Base-by-base conservation (phyloP, 2,888 invertebrate genomes). In the Noctua janthe region DNA sequence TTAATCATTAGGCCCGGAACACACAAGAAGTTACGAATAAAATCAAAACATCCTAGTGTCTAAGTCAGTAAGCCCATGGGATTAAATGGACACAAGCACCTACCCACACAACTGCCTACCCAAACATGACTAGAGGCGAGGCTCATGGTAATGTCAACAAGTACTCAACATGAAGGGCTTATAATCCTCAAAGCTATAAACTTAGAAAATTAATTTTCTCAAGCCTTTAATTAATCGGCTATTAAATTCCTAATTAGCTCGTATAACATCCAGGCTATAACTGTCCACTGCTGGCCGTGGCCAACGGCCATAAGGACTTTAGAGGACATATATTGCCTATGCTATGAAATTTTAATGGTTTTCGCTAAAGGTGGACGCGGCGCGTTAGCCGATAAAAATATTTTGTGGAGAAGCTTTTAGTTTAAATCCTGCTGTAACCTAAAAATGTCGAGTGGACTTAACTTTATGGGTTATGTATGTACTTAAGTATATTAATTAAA, bases 181-280 rank as follows among this genome's bases (percentile, higher is more conserved):
- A 66, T 51, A 76, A 39, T 54, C 56, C 23, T 64, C 17, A 49
- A 51, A 74, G 43, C 20, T 2, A 72, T 82, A 71, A 64, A 49
- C n/a, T 62, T 62, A n/a, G 39, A 62, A 67, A 74, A 54, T 59
- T 69, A 74, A 71, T 74, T 87, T 74, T 72, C 64, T 71, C 64
- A 62, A 74, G 56, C 8, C 29, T 62, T 67, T 71, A 73, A 71
- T 67, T 71, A 78, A 79, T 84, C 71, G 75, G 47, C 71, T 13
- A 75, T 86, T 76, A 81, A 87, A 69, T 74, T 29, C 69, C n/a
- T 84, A 78, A 87, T 84, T 78, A 76, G 71, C 69, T 84, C 80
- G 69, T 87, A 84, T 56, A 78, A 20, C 56, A 71, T 47, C 71
- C 3, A 64, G 74, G 23, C 67, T 66, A 76, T 87, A 74, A 83